phyloP scores from a whole-genome alignment of 2,888 invertebrate species.

The Embidobia sp. region DNA sequence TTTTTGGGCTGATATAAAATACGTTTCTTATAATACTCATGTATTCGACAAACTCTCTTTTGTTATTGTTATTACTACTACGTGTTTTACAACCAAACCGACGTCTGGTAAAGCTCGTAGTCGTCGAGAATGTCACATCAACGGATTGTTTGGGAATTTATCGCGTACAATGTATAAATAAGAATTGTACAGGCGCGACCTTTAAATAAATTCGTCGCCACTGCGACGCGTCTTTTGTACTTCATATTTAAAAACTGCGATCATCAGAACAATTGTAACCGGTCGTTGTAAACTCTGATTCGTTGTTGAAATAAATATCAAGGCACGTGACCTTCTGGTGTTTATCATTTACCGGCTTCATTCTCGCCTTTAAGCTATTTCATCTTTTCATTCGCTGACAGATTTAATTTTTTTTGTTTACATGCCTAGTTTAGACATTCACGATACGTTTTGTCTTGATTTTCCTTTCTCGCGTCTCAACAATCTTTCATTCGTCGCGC shows the following conservation, averaged over 20 bases:
- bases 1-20: no score
- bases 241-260: conserved; percentile 46
- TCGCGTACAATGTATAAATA: conserved; percentile 21
- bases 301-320: conserved; percentile 65
- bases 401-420: no score
- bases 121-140: no score
- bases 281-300: conserved; percentile 64
- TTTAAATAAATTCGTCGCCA: conserved; percentile 18
- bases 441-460: no score
- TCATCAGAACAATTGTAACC: conserved; percentile 45
- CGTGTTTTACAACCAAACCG: conserved; percentile 22
- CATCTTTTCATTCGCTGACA: no score
- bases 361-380: not conserved
- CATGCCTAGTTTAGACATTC: no score
- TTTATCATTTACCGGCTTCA: conserved; percentile 10
- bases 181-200: conserved; percentile 18
- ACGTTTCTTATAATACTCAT: no score
- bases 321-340: conserved; percentile 29
- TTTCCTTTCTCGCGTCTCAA: not conserved
- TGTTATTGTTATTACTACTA: no score
- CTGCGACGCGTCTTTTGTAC: conserved; percentile 47
- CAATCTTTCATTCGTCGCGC: not conserved
- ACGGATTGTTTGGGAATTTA: conserved; percentile 24
- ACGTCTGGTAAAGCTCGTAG: conserved; percentile 21
- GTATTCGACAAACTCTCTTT: conserved; percentile 5